Evolutionary conservation across 1,140 invertebrate species (phyloP).

Genomic region (Drosophila chauvacae): DNA sequence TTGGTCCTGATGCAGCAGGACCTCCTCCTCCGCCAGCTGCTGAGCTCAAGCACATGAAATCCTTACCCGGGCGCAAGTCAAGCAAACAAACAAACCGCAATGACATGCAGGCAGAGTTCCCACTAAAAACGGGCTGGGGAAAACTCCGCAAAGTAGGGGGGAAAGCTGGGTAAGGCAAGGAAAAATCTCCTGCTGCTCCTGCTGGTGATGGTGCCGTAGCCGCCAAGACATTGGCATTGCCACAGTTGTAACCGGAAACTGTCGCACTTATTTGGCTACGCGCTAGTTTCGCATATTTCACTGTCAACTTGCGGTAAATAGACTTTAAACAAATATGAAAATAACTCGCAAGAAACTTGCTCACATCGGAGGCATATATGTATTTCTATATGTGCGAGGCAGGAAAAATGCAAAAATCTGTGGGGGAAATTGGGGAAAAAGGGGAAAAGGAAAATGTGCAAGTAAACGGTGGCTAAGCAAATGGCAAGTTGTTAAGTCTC

Average conservation of each 20-base stretch:
- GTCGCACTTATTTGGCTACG: conserved; percentile 83
- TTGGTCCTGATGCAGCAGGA: conserved; percentile 55
- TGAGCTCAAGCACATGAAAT: conserved; percentile 78
- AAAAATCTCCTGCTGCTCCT: conserved; percentile 61
- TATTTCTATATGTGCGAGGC: neutral
- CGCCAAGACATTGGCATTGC: conserved; percentile 62
- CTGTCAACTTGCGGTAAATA: conserved; percentile 83
- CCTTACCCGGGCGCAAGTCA: conserved; percentile 80
- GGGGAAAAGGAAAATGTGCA: conserved; percentile 61
- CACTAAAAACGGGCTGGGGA: conserved; percentile 19
- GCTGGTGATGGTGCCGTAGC: conserved; percentile 1
- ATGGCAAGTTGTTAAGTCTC: conserved; percentile 77
- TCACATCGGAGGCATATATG: conserved; percentile 21
- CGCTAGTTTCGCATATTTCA: conserved; percentile 83
- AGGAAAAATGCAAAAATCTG: conserved; percentile 67
- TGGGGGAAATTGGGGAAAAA: neutral
- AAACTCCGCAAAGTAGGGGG: conserved; percentile 25
- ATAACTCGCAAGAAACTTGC: conserved; percentile 73
- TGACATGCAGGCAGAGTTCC: conserved; percentile 70
- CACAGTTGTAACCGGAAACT: conserved; percentile 83
- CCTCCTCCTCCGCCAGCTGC: conserved; percentile 1
- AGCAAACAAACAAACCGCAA: conserved; percentile 83
- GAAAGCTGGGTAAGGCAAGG: conserved; percentile 8
- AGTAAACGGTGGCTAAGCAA: conserved; percentile 77
- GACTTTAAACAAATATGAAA: conserved; percentile 83